phyloP scores from a whole-genome alignment of 1,140 invertebrate species.

The Anoplolepis gracilipes region DNA sequence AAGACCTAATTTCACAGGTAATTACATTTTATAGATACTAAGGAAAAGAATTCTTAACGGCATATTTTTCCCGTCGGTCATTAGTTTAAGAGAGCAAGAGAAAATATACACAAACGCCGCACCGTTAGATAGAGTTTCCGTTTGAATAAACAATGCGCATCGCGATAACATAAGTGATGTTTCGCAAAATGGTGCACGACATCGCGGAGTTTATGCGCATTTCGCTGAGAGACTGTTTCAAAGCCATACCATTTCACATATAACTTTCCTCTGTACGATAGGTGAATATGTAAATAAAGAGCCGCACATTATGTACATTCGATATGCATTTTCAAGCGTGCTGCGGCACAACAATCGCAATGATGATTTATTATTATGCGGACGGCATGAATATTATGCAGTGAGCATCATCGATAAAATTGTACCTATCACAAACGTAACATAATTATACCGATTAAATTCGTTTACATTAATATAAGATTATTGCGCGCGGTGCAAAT shows the following conservation, averaged over 20 bases:
- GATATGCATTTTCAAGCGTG: slow-evolving; percentile 18
- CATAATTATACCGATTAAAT: background rate
- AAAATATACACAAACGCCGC: slow-evolving; percentile 4
- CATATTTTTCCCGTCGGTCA: slow-evolving; percentile 43
- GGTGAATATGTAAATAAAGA: slow-evolving; percentile 38
- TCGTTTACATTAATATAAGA: background rate
- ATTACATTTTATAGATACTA: slow-evolving; percentile 42
- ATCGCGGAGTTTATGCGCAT: slow-evolving; percentile 9
- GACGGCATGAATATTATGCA: slow-evolving; percentile 2
- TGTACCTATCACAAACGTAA: background rate
- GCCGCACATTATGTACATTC: slow-evolving; percentile 30
- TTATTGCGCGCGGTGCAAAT: background rate
- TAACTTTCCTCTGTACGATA: slow-evolving; percentile 16
- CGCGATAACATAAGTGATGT: slow-evolving; percentile 26
- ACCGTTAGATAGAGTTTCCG: slow-evolving; percentile 46
- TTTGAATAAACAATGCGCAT: slow-evolving; percentile 54
- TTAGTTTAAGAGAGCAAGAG: slow-evolving; percentile 48
- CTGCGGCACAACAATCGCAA: slow-evolving; percentile 5
- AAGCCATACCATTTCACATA: slow-evolving; percentile 34
- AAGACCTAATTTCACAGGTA: slow-evolving; percentile 38
- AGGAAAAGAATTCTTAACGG: slow-evolving; percentile 39
- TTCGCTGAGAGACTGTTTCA: slow-evolving; percentile 11
- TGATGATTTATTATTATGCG: slow-evolving; percentile 22
- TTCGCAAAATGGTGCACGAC: slow-evolving; percentile 12
- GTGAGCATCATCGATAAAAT: background rate